Evolutionary conservation across 1,140 invertebrate species (phyloP), one percentile per base, ranked within the genome.

Genomic region (Hydropsyche tenuis): DNA sequence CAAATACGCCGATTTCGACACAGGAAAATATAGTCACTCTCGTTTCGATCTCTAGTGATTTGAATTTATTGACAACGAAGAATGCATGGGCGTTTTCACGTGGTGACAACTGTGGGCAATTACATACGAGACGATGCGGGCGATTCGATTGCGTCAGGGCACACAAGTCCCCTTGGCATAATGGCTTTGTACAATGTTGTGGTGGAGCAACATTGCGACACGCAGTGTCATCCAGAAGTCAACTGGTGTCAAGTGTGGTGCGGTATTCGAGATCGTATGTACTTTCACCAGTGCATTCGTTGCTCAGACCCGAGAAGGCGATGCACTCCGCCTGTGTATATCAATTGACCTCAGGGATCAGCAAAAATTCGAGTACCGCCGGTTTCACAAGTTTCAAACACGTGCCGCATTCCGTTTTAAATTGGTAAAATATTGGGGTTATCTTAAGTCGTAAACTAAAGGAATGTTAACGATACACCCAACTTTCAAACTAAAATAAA

Each of bases 241-340:
- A 77, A 77, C 68, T 73, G 76, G 53, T 73, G 76, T 77, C 76
- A 77, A 77, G 76, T 77, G 71, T 69, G 48, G 62, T 65, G 75
- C 73, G 73, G 75, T 77, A 68, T 65, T 70, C 46, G 65, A 60
- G 9, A 18, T 20, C 48, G 48, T 18, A 27, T 45, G 18, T 42
- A 69, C 66, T 69, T 69, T 69, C 37, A 51, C 66, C 12, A 42
- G n/a, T 45, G 45, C 66, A 51, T 37, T 20, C 66, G n/a, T 69
- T 5, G 46, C 4, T 30, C 6, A 4, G 30, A 22, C 4, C 7
- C 23, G 23, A 63, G 27, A 16, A 63, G 23, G n/a, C 16, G 27
- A 53, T 69, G 66, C 66, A 69, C 66, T 51, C n/a, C 27, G 64
- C 18, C 20, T 37, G 30, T 37, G 30, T 37, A 4, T 9, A 37